Evolutionary conservation across 2,113 vertebrate genomes (phyloP).

Genomic region (Siniperca knerii): DNA sequence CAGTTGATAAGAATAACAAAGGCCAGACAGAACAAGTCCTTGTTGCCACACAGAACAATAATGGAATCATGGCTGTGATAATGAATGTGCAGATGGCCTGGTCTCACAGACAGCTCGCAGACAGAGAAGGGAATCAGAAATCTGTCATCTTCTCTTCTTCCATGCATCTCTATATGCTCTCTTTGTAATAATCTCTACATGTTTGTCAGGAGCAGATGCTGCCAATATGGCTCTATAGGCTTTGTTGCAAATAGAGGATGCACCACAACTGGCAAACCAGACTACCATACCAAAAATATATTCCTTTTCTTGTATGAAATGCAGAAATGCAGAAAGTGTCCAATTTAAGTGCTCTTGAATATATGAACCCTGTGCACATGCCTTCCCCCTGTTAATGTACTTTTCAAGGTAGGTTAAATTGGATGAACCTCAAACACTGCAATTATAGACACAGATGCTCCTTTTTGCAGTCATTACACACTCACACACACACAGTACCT

Average conservation of each 20-base stretch:
- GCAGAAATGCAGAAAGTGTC: slow-evolving; percentile 16
- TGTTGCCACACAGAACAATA: slow-evolving; percentile 76
- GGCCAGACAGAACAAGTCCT: slow-evolving; percentile 74
- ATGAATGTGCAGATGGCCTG: slow-evolving; percentile 82
- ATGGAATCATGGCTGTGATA: slow-evolving; percentile 77
- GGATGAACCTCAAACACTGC: slow-evolving; percentile 62
- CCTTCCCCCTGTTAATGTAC: slow-evolving; percentile 30
- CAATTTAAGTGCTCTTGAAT: slow-evolving; percentile 19
- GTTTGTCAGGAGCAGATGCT: slow-evolving; percentile 62
- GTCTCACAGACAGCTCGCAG: slow-evolving; percentile 73
- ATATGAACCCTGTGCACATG: slow-evolving; percentile 26
- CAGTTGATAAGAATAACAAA: slow-evolving; percentile 78
- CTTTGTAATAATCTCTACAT: slow-evolving; percentile 44
- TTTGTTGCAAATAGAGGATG: slow-evolving; percentile 36
- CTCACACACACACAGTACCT: slow-evolving; percentile 28
- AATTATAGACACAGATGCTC: slow-evolving; percentile 60
- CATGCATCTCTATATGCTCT: slow-evolving; percentile 53
- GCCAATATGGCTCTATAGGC: slow-evolving; percentile 36
- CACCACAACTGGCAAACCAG: slow-evolving; percentile 31
- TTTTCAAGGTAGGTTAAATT: slow-evolving; percentile 65
- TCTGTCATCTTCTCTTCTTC: slow-evolving; percentile 65
- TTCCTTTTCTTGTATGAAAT: not conserved
- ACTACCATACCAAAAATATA: slow-evolving; percentile 8
- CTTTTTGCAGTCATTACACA: slow-evolving; percentile 32
- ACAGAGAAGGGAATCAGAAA: slow-evolving; percentile 67